Conservation (phyloP, 2,888 invertebrate species). For the Rotaria sp. region DNA sequence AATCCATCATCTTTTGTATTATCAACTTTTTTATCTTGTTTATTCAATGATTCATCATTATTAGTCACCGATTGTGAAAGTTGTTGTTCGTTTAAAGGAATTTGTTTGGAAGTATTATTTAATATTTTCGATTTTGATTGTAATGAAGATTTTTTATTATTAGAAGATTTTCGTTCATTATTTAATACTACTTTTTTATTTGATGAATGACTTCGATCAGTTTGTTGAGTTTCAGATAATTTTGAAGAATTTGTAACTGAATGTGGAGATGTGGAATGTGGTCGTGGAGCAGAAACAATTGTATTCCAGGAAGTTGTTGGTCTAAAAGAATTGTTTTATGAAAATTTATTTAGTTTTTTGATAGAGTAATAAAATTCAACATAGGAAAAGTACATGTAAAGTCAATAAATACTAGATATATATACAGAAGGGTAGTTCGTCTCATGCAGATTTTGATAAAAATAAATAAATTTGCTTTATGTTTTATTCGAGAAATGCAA, state of each 20-base stretch:
- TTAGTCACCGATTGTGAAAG: background rate
- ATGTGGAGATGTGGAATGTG: conserved; percentile 1
- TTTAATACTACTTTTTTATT: too few species aligned
- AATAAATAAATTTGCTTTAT: too few species aligned
- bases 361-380: too few species aligned
- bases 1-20: background rate
- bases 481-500: too few species aligned
- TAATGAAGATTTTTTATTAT: background rate
- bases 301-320: background rate
- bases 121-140: background rate
- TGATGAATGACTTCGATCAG: background rate
- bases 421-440: too few species aligned
- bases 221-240: background rate
- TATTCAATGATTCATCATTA: background rate
- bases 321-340: background rate
- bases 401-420: too few species aligned
- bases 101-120: background rate
- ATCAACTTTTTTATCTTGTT: background rate
- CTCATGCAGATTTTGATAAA: too few species aligned
- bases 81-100: background rate
- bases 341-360: too few species aligned
- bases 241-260: background rate
- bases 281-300: background rate
- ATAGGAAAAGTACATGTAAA: too few species aligned
- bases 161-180: too few species aligned